phyloP scores from a whole-genome alignment of 2,888 invertebrate genomes.

The Ormyrus thymus region DNA sequence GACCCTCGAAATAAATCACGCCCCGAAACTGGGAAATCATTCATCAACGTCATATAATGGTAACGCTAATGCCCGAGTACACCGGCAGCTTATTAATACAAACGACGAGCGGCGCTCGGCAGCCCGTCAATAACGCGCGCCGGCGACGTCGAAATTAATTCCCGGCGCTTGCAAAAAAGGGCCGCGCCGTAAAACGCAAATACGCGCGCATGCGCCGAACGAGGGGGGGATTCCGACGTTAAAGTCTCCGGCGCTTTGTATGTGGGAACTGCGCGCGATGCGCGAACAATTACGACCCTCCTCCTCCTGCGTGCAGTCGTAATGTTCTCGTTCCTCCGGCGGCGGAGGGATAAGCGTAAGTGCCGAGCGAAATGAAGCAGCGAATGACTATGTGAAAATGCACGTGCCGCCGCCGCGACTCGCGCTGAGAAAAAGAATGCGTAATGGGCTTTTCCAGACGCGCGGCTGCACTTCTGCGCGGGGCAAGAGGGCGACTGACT shows the following conservation, averaged over 20 bases:
- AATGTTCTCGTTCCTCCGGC: conserved; percentile 32
- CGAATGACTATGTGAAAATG: conserved; percentile 48
- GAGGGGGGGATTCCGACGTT: background rate
- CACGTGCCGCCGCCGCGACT: conserved; percentile 45
- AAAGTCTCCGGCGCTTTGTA: conserved; percentile 19
- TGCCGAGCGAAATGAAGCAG: conserved; percentile 40
- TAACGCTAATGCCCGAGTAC: no score
- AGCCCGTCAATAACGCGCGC: no score
- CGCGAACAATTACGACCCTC: conserved; percentile 41
- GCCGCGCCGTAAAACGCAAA: conserved; percentile 7
- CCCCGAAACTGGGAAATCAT: no score
- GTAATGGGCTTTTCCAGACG: conserved; percentile 51
- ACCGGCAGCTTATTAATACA: no score
- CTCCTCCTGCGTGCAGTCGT: background rate
- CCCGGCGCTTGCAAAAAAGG: background rate
- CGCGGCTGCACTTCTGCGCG: background rate
- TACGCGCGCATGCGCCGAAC: background rate
- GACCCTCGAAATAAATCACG: no score
- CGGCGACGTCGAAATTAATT: no score
- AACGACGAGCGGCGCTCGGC: no score
- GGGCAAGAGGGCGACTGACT: background rate
- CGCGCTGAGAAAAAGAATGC: conserved; percentile 36
- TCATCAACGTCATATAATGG: no score
- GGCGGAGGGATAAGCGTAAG: conserved; percentile 30
- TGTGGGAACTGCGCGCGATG: conserved; percentile 39